A percentile compares a stretch with the other conserved stretches of the same genome.
These are phyloP conservation scores for Procavia capensis DNA, from an alignment of 2,113 vertebrate species.

Conservation along the genomic window DNA sequence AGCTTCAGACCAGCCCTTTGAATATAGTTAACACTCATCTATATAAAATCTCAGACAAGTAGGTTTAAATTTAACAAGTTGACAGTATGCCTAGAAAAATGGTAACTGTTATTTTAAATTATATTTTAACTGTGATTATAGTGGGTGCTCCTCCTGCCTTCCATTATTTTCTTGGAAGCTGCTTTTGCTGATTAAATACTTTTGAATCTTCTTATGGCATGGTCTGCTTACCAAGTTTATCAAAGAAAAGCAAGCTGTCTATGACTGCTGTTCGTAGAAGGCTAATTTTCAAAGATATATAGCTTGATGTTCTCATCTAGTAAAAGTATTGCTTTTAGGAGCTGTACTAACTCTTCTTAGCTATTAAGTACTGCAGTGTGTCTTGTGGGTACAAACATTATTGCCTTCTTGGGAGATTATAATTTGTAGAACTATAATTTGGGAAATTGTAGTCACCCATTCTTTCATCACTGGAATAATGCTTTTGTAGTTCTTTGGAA, in stretches of 20 bases:
- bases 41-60: background rate
- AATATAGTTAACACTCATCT: slow-evolving; percentile 40
- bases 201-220: background rate
- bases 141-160: background rate
- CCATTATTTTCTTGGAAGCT: background rate
- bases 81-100: slow-evolving; percentile 21
- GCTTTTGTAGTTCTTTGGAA: background rate
- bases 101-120: slow-evolving; percentile 54
- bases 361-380: background rate
- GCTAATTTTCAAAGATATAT: background rate
- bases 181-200: background rate
- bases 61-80: slow-evolving; percentile 41
- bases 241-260: background rate
- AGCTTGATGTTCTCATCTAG: background rate
- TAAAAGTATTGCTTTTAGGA: background rate
- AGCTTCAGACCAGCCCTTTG: background rate
- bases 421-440: background rate
- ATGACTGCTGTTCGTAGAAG: background rate
- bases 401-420: background rate
- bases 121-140: slow-evolving; percentile 11
- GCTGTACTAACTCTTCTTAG: background rate
- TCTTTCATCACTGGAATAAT: background rate
- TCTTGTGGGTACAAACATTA: background rate
- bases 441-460: background rate
- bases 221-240: background rate